These are phyloP conservation scores for Grammomys dolichurus DNA, from an alignment of 2,113 vertebrate species.

Conservation along the genomic window DNA sequence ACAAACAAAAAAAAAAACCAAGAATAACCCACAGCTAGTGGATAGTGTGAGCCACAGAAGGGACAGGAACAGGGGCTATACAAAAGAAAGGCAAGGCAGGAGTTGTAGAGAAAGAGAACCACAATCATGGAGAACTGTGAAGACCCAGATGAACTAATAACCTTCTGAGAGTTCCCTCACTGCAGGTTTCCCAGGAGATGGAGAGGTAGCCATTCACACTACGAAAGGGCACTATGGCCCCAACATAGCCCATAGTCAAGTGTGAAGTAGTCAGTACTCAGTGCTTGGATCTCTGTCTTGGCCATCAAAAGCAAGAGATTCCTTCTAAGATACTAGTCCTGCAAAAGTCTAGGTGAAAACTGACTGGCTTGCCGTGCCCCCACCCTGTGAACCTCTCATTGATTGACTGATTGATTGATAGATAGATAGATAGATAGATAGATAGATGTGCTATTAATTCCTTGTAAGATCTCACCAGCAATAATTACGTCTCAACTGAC, in stretches of 20 bases:
- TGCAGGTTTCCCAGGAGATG: too few species aligned
- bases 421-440: too few species aligned
- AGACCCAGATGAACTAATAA: background rate
- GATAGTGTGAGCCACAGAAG: background rate
- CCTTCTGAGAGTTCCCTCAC: too few species aligned
- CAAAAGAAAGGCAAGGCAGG: background rate
- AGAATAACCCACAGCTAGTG: background rate
- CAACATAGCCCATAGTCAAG: background rate
- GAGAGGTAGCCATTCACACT: too few species aligned
- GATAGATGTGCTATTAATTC: background rate
- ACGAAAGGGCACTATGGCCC: background rate
- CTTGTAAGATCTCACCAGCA: background rate
- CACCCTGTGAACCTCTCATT: background rate
- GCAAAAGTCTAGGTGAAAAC: background rate
- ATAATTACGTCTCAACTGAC: background rate
- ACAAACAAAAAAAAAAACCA: too few species aligned
- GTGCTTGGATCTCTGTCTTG: background rate
- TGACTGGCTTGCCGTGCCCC: background rate
- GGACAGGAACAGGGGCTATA: background rate
- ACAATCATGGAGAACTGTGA: background rate
- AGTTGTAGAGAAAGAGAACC: background rate
- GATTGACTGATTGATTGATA: background rate
- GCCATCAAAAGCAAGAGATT: too few species aligned
- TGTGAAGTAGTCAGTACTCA: background rate
- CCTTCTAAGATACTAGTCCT: background rate